Evolutionary conservation across 2,888 invertebrate genomes (phyloP).

Genomic region (Smittia sp.): DNA sequence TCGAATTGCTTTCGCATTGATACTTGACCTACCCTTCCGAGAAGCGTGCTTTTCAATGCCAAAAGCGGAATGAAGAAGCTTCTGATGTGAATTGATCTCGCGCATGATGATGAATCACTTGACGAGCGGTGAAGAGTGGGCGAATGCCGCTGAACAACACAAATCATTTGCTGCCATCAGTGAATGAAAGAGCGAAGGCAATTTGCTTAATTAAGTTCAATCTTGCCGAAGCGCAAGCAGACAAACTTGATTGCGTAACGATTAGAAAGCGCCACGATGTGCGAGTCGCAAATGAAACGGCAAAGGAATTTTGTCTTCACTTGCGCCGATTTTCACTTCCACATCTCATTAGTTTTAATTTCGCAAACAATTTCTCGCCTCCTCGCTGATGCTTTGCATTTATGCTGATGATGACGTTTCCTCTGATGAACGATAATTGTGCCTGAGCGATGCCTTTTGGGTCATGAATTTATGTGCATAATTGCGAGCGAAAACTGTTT

Average conservation of each 20-base stretch:
- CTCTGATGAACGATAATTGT: background rate
- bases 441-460: background rate
- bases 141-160: background rate
- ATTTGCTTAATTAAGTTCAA: conserved; percentile 7
- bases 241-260: background rate
- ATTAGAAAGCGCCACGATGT: conserved; percentile 8
- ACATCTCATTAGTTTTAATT: background rate
- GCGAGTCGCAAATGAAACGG: background rate
- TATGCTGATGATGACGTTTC: too few species aligned
- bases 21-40: conserved; percentile 27
- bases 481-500: background rate
- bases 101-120: background rate
- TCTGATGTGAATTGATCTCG: background rate
- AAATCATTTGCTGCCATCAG: background rate
- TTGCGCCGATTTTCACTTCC: conserved; percentile 1
- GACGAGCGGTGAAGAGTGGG: background rate
- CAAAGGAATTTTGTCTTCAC: background rate
- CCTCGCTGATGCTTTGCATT: too few species aligned
- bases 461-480: background rate
- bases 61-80: background rate
- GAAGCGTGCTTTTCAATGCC: background rate
- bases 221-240: background rate
- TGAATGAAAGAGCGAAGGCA: background rate
- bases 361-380: background rate
- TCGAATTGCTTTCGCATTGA: background rate